Evolutionary conservation across 2,888 invertebrate species (phyloP).

Genomic region (Balanococcus diminutus): DNA sequence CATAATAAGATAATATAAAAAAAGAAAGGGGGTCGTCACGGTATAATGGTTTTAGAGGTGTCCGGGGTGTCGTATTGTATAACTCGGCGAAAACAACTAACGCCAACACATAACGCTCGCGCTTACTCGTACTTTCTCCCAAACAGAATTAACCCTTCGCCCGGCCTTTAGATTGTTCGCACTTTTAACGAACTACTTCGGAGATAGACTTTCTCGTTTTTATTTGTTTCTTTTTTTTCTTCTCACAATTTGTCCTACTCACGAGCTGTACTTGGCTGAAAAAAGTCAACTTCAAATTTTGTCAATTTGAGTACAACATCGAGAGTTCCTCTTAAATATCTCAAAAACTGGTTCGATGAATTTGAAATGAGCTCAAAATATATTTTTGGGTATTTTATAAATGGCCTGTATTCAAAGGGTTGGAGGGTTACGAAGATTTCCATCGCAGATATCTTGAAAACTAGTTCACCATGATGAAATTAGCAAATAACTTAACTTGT

Average conservation of each 20-base stretch:
- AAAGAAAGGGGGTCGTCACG: slow-evolving; percentile 56
- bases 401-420: too few species aligned
- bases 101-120: slow-evolving; percentile 47
- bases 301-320: too few species aligned
- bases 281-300: neutral
- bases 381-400: too few species aligned
- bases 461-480: too few species aligned
- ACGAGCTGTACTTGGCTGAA: neutral
- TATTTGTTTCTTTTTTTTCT: neutral
- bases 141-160: slow-evolving; percentile 52
- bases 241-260: neutral
- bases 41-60: slow-evolving; percentile 57
- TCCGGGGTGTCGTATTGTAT: slow-evolving; percentile 57
- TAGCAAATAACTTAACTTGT: too few species aligned
- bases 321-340: too few species aligned
- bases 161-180: slow-evolving; percentile 47
- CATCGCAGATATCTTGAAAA: too few species aligned
- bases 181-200: slow-evolving; percentile 50
- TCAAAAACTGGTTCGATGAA: too few species aligned
- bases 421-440: too few species aligned
- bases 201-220: slow-evolving; percentile 38
- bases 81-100: slow-evolving; percentile 55
- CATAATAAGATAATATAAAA: slow-evolving; percentile 58
- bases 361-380: too few species aligned
- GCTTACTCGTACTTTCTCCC: slow-evolving; percentile 43